A percentile compares a stretch with the other conserved stretches of the same genome.
These are phyloP conservation scores for Eristalinus sepulchralis DNA, from an alignment of 2,888 invertebrate species.

Conservation along the genomic window DNA sequence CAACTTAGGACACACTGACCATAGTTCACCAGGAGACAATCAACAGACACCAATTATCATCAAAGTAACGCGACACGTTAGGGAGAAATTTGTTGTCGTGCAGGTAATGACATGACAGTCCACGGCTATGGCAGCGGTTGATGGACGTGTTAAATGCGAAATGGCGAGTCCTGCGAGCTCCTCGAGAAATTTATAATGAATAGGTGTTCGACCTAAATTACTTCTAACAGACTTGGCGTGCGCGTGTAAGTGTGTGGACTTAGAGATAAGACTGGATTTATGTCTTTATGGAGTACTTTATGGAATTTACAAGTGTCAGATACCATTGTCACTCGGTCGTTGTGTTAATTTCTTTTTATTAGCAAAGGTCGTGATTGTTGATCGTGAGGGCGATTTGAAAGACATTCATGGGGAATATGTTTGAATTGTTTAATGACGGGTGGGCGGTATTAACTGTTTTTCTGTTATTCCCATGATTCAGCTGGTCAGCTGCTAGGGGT, in stretches of 20 bases:
- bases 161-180: slow-evolving; percentile 11
- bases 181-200: slow-evolving; percentile 57
- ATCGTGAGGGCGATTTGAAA: background rate
- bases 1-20: background rate
- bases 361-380: background rate
- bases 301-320: slow-evolving; percentile 11
- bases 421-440: background rate
- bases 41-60: slow-evolving; percentile 3
- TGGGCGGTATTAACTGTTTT: background rate
- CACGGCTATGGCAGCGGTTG: slow-evolving; percentile 1
- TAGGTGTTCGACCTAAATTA: slow-evolving; percentile 30
- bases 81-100: slow-evolving; percentile 54
- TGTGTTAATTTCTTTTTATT: background rate
- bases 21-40: background rate
- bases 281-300: slow-evolving; percentile 18
- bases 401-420: background rate
- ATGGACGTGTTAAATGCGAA: slow-evolving; percentile 54
- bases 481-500: too few relatives aligned
- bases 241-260: slow-evolving; percentile 35
- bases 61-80: slow-evolving; percentile 17
- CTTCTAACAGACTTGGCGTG: slow-evolving; percentile 21
- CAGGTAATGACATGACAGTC: slow-evolving; percentile 57
- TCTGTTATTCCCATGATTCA: too few relatives aligned
- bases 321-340: background rate
- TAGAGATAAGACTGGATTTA: slow-evolving; percentile 16